Evolutionary conservation across 2,797 vertebrate species (phyloP).

Genomic region (Loriculus beryllinus): DNA sequence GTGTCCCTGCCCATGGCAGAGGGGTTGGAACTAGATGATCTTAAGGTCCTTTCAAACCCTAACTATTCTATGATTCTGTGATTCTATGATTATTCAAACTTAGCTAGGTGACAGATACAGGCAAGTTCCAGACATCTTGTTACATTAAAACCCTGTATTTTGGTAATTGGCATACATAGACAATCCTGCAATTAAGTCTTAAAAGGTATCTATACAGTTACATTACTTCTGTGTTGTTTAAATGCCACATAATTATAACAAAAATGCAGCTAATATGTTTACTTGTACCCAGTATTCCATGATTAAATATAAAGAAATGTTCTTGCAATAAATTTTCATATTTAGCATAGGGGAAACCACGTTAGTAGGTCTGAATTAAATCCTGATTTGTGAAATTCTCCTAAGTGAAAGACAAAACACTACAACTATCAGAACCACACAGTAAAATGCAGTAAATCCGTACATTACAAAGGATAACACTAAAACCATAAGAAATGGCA

Average conservation of each 20-base stretch:
- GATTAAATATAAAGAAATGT: not conserved
- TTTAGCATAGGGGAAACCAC: slow-evolving; percentile 36
- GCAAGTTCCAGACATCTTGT: not conserved
- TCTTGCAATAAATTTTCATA: not conserved
- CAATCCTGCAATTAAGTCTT: not conserved
- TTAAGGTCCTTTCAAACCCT: too few species aligned
- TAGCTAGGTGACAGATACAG: not conserved
- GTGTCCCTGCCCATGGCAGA: too few species aligned
- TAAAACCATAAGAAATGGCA: not conserved
- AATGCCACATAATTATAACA: slow-evolving; percentile 20
- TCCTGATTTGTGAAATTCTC: slow-evolving; percentile 6
- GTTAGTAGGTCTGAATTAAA: slow-evolving; percentile 38
- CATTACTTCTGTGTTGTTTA: not conserved
- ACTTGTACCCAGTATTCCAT: not conserved
- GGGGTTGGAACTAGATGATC: too few species aligned
- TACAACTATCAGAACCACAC: not conserved
- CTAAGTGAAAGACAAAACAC: not conserved
- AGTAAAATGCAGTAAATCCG: not conserved
- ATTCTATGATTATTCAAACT: not conserved
- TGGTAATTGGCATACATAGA: not conserved
- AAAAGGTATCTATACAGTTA: not conserved
- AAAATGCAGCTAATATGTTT: not conserved
- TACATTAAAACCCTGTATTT: not conserved
- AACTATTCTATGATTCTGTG: too few species aligned
- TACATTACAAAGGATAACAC: not conserved